Percentiles rank a stretch among this genome's conserved stretches.
Evolutionary conservation across 2,113 vertebrate species (phyloP).

Genomic region (Fulica atra): DNA sequence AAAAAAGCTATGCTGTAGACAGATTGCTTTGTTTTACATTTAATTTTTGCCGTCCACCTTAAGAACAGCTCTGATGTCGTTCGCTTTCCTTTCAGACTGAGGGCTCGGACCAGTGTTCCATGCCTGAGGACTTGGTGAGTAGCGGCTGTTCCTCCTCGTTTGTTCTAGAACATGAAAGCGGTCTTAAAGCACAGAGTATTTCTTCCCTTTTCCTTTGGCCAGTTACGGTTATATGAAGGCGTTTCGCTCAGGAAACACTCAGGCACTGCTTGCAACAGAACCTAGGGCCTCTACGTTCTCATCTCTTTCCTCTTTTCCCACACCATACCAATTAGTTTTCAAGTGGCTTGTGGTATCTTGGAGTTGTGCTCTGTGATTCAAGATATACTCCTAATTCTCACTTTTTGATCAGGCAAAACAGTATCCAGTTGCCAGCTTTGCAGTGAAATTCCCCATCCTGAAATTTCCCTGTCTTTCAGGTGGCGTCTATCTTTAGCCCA

Average conservation of each 20-base stretch:
- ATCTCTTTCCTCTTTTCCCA: not conserved
- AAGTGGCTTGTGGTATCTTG: not conserved
- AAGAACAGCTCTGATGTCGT: not conserved
- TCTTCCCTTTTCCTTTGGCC: not conserved
- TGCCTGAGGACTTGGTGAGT: conserved; percentile 95
- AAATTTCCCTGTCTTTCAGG: not conserved
- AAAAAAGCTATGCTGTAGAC: not conserved
- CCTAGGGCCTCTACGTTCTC: not conserved
- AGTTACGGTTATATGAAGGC: not conserved
- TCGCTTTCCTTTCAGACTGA: conserved; percentile 81
- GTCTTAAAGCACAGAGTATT: not conserved
- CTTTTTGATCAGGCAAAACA: not conserved
- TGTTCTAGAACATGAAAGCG: not conserved
- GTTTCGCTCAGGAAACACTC: conserved; percentile 3
- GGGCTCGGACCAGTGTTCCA: conserved; percentile 88
- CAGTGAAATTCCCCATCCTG: not conserved
- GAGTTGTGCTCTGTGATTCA: not conserved
- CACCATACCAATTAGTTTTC: not conserved
- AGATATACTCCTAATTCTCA: not conserved
- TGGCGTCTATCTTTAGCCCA: not conserved
- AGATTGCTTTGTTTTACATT: not conserved
- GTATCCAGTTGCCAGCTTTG: not conserved
- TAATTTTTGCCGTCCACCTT: not conserved
- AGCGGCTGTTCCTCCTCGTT: not conserved
- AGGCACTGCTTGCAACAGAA: not conserved